These are phyloP conservation scores for Notarius quadriscutis DNA, from an alignment of 2,113 vertebrate genomes.

Conservation along the genomic window DNA sequence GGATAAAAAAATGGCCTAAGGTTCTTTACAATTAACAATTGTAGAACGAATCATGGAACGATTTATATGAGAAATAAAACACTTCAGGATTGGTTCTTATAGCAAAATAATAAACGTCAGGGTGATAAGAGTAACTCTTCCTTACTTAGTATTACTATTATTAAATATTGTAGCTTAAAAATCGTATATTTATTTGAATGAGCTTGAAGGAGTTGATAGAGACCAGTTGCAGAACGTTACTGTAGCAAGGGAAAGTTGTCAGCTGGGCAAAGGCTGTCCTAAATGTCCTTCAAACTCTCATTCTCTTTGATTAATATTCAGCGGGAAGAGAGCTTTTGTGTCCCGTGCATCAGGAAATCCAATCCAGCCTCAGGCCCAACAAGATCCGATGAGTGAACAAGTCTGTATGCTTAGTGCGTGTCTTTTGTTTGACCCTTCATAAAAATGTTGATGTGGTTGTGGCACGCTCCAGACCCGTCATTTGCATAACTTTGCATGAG, in stretches of 20 bases:
- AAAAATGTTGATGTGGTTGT: conserved; percentile 51
- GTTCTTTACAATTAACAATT: not conserved
- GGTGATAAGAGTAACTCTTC: not conserved
- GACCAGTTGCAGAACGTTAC: not conserved
- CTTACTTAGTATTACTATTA: not conserved
- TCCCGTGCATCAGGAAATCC: conserved; percentile 48
- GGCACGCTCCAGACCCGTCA: conserved; percentile 48
- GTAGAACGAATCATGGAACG: not conserved
- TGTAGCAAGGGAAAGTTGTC: conserved; percentile 28
- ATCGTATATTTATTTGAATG: too few species aligned
- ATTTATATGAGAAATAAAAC: not conserved
- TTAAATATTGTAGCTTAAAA: not conserved
- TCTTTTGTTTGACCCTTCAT: conserved; percentile 52
- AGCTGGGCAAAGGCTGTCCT: conserved; percentile 17
- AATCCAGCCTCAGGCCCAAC: conserved; percentile 43
- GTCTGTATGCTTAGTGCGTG: conserved; percentile 14
- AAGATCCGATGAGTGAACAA: conserved; percentile 25
- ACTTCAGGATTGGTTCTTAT: not conserved
- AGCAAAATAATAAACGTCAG: not conserved
- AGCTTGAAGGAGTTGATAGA: not conserved
- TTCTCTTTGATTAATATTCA: conserved; percentile 41
- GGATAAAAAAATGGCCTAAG: not conserved
- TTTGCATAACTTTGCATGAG: conserved; percentile 71
- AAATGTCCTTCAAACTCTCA: conserved; percentile 35
- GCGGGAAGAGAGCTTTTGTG: conserved; percentile 26